Evolutionary conservation across 2,797 vertebrate species (phyloP).

Genomic region (Nyctibius grandis): DNA sequence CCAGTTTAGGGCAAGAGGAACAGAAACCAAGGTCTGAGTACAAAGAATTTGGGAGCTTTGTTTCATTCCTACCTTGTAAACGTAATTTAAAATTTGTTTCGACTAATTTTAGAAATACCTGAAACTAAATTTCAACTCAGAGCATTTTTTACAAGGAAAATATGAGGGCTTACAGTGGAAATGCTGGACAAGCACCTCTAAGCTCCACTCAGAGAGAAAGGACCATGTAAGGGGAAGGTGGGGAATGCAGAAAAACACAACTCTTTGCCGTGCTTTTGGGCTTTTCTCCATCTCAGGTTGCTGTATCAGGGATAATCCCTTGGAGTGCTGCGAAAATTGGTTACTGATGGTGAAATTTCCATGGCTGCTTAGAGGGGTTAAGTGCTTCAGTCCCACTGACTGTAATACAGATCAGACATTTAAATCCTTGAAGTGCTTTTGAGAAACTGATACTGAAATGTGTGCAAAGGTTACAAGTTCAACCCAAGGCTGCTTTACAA

Average conservation of each 20-base stretch:
- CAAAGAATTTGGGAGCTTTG: background rate
- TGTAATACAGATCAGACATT: background rate
- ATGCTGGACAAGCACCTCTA: background rate
- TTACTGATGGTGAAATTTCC: background rate
- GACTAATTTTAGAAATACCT: background rate
- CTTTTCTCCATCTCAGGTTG: background rate
- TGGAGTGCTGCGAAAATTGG: background rate
- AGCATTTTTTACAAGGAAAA: constrained; percentile 13
- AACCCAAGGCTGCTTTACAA: background rate
- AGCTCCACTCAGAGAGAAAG: background rate
- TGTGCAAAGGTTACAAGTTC: background rate
- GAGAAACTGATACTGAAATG: background rate
- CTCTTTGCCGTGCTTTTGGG: background rate
- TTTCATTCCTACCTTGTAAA: background rate
- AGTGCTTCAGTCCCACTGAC: background rate
- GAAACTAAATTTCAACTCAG: background rate
- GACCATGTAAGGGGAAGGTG: background rate
- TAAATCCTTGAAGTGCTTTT: background rate
- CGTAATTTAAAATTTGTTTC: background rate
- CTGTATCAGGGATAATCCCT: background rate
- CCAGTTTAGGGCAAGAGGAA: background rate
- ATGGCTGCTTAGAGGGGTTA: background rate
- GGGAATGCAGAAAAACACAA: background rate
- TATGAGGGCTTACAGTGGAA: background rate
- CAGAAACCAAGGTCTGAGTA: background rate